Evolutionary conservation across 2,113 vertebrate genomes (phyloP), one percentile per base, ranked within the genome.

Genomic region (Lathamus discolor): DNA sequence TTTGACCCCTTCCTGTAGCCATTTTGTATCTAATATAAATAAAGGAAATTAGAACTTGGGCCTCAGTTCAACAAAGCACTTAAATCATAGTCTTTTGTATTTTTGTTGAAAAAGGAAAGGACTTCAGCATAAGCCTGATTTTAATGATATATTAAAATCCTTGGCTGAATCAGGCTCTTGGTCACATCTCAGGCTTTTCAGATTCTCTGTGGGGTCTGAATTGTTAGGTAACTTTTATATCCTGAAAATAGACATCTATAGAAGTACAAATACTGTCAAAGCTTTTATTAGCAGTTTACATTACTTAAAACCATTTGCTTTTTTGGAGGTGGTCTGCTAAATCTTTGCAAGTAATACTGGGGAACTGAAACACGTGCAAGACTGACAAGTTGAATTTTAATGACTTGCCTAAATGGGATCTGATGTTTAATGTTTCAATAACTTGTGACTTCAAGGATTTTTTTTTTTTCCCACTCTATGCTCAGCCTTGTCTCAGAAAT

Each of bases 51-150:
- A 93, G 64, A 93, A 92, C 69, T 93, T 96, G 96, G 93, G 88
- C 96, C 96, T 94, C 41, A 37, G 86, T 96, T 97, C 96, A 95
- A 82, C 93, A 94, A 93, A 97, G 88, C 96, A 96, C 93, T 96
- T 96, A 95, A 97, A 95, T 86, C 83, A 43, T 24, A 78, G 74
- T 72, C 83, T 37, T 79, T 77, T 87, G 69, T 96, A 33, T 89
- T 93, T 95, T 69, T 90, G 69, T 84, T 92, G 80, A 94, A 89
- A 88, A 93, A 88, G 64, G 80, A 93, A 91, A 76, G 70, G 31
- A 74, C 69, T 94, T 94, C 35, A 68, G 68, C 48, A 48, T 67
- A 92, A 92, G 57, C 43, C 52, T 89, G 77, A 92, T 78, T 96
- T 86, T 93, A 88, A 84, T 82, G 77, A 87, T 84, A 68, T 28